Evolutionary conservation across 2,113 vertebrate genomes (phyloP).

Genomic region (Zeus faber): DNA sequence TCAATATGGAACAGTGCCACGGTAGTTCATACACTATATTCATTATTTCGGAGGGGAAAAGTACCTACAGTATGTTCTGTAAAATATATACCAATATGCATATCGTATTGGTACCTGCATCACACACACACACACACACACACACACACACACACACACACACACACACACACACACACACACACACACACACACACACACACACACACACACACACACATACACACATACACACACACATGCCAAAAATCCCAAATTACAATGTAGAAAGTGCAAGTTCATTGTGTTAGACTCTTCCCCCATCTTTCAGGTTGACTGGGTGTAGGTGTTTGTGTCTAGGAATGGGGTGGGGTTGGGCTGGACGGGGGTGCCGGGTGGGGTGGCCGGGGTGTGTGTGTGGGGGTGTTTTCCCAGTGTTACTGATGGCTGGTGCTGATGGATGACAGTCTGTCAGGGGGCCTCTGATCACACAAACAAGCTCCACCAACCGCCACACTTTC

Average conservation of each 20-base stretch:
- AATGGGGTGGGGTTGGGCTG: not conserved
- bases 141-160: not conserved
- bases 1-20: too few species aligned
- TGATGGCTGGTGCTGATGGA: constrained; percentile 64
- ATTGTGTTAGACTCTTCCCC: constrained; percentile 13
- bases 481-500: constrained; percentile 51
- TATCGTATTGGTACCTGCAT: too few species aligned
- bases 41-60: too few species aligned
- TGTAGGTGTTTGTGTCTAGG: constrained; percentile 12
- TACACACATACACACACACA: not conserved
- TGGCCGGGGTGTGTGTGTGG: constrained; percentile 33
- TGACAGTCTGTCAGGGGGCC: constrained; percentile 62
- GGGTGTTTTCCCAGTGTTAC: constrained; percentile 53
- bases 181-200: not conserved
- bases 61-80: too few species aligned
- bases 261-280: constrained; percentile 32
- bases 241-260: too few species aligned
- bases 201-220: not conserved
- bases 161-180: not conserved
- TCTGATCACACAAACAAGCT: constrained; percentile 61
- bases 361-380: not conserved
- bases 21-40: too few species aligned
- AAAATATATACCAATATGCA: too few species aligned
- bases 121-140: not conserved
- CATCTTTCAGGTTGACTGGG: constrained; percentile 24